Evolutionary conservation across 2,113 vertebrate species (phyloP), one percentile per base, ranked within the genome.

Genomic region (Poecilia latipinna): DNA sequence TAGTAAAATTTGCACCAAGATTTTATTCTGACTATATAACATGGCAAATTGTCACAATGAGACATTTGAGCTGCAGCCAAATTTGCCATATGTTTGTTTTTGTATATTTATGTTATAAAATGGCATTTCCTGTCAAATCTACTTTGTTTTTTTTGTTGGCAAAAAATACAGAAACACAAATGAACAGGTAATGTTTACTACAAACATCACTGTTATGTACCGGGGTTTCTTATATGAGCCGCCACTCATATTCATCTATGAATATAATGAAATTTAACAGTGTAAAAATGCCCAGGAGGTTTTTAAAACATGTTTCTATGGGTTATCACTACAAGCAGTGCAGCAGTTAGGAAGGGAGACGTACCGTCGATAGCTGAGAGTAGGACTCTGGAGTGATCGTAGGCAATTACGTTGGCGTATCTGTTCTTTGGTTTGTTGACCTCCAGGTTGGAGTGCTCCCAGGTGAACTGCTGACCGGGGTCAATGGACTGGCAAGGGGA

Each of bases 341-440:
- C 39, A 67, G 72, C 37, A 39, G 82, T 37, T 33, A 60, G 44
- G 66, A 42, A 61, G 44, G 42, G 77, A 19, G 51, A 37, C 95
- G 90, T 97, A 99, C 98, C 98, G 82, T 99, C 98, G 85, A 99
- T 99, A 85, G 96, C 96, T 61, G 97, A 97, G 22, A 99, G 96
- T 51, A 99, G 92, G 84, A 99, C 97, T 80, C 98, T 93, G 68
- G 98, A 98, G 93, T 99, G 98, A 90, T 99, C 98, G 19, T 99
- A 99, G 35, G 98, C 97, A 76, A 99, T 99, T 86, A 99, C 98
- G 85, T 99, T 99, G 54, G 98, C 98, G 24, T 99, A 99, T 96
- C 98, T 96, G 78, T 99, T 99, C 96, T 99, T 99, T 95, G 97
- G 97, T 95, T 99, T 99, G 93, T 99, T 99, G 90, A 99, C 96